Conservation (phyloP, 2,888 invertebrate genomes). For the Erebia epiphron region DNA sequence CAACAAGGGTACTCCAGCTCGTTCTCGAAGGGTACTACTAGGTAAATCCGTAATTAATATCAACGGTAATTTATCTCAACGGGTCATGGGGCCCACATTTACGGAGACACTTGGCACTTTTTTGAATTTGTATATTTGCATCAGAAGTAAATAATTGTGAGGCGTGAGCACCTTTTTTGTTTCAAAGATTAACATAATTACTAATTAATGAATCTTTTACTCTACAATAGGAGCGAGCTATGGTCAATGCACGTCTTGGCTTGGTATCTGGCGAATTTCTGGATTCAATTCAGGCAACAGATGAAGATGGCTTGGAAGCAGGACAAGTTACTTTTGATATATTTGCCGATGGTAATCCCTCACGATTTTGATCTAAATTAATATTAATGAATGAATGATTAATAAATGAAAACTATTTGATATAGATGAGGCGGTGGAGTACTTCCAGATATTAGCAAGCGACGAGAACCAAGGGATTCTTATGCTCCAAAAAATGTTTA, state of each 20-base stretch:
- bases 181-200: background rate
- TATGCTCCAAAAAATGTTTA: constrained; percentile 53
- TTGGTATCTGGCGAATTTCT: constrained; percentile 64
- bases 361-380: background rate
- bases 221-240: constrained; percentile 59
- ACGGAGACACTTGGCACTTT: no score
- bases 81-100: no score
- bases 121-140: no score
- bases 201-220: background rate
- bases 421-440: constrained; percentile 59
- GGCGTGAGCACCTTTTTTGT: background rate
- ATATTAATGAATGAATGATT: background rate
- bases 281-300: constrained; percentile 73
- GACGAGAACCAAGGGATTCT: constrained; percentile 62
- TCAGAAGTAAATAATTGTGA: no score
- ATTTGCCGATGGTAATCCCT: constrained; percentile 58
- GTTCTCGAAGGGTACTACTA: no score
- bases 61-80: no score
- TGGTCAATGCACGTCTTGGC: constrained; percentile 55
- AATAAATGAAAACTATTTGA: background rate
- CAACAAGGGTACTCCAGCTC: no score
- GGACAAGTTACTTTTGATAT: constrained; percentile 78
- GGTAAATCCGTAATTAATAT: no score
- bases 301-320: constrained; percentile 81
- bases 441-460: constrained; percentile 62